A percentile compares a stretch with the other conserved stretches of the same genome.
These are phyloP conservation scores for Uloborus diversus DNA, from an alignment of 1,140 invertebrate species.

Conservation along the genomic window DNA sequence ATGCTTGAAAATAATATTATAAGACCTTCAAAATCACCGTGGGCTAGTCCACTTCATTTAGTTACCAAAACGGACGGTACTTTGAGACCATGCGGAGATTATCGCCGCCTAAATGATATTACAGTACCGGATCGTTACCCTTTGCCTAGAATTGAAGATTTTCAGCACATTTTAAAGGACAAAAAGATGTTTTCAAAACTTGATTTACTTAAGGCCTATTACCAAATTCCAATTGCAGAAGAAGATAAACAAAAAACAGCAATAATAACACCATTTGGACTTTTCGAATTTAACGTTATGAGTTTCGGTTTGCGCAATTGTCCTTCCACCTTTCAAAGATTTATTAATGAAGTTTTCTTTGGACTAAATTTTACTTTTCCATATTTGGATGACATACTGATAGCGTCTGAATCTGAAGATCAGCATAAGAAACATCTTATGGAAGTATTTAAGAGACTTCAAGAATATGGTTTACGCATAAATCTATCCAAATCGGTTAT, in stretches of 20 bases:
- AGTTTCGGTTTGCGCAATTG: conserved; percentile 67
- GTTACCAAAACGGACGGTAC: conserved; percentile 57
- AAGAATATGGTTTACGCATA: not conserved
- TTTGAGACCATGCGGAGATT: conserved; percentile 58
- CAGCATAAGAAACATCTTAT: conserved; percentile 64
- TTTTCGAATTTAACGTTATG: conserved; percentile 60
- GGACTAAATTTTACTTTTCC: conserved; percentile 62
- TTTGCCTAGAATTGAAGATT: too few species aligned
- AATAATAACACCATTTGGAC: conserved; percentile 62
- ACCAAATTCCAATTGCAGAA: conserved; percentile 59
- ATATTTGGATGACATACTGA: conserved; percentile 70
- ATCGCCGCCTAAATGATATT: conserved; percentile 54
- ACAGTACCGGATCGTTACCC: conserved; percentile 58
- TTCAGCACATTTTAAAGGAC: too few species aligned
- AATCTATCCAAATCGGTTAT: not conserved
- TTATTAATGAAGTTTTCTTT: conserved; percentile 67
- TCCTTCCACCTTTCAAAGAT: conserved; percentile 68
- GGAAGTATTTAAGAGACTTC: not conserved
- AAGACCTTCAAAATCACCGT: not conserved
- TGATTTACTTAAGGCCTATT: conserved; percentile 59
- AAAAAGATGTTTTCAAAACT: conserved; percentile 59
- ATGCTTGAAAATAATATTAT: conserved; percentile 7
- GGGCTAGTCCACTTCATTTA: conserved; percentile 49
- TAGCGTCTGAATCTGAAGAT: conserved; percentile 63
- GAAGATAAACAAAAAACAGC: conserved; percentile 64